Evolutionary conservation across 2,888 invertebrate genomes (phyloP).

Genomic region (Aproaerema taeniolella): DNA sequence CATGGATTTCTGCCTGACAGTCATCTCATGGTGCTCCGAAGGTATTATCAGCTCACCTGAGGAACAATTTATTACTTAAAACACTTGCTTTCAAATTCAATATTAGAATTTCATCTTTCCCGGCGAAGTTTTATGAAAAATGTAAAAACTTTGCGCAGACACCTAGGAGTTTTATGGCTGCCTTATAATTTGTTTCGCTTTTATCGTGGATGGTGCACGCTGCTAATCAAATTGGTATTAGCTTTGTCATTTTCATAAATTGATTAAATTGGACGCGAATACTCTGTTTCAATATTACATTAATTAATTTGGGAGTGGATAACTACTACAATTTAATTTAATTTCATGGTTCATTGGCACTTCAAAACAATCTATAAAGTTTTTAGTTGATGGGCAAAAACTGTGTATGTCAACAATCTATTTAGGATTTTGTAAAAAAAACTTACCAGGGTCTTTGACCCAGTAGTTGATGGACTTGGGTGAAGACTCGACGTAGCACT

Average conservation of each 20-base stretch:
- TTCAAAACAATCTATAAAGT: too few species aligned
- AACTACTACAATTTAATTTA: too few species aligned
- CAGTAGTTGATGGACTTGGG: constrained; percentile 94
- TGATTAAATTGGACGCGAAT: constrained; percentile 5
- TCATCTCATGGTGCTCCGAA: constrained; percentile 89
- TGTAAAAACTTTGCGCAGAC: constrained; percentile 71
- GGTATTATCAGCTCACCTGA: constrained; percentile 90
- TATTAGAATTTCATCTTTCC: constrained; percentile 72
- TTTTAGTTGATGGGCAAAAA: too few species aligned
- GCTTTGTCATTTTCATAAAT: constrained; percentile 27
- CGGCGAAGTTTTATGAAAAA: constrained; percentile 72
- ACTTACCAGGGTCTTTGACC: constrained; percentile 86
- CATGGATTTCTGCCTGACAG: constrained; percentile 83
- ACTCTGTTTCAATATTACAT: too few species aligned
- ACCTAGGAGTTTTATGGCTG: constrained; percentile 70
- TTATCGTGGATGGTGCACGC: constrained; percentile 54
- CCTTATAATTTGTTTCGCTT: constrained; percentile 72
- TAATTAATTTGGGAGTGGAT: too few species aligned
- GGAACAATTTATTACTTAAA: constrained; percentile 60
- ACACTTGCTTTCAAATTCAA: constrained; percentile 70
- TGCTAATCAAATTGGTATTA: constrained; percentile 49
- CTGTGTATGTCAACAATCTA: too few species aligned
- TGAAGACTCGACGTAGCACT: constrained; percentile 93
- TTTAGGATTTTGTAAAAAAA: too few species aligned
- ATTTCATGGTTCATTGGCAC: too few species aligned